Conservation (phyloP, 2,797 vertebrate species). For the Sebastes kiyomatsui region DNA sequence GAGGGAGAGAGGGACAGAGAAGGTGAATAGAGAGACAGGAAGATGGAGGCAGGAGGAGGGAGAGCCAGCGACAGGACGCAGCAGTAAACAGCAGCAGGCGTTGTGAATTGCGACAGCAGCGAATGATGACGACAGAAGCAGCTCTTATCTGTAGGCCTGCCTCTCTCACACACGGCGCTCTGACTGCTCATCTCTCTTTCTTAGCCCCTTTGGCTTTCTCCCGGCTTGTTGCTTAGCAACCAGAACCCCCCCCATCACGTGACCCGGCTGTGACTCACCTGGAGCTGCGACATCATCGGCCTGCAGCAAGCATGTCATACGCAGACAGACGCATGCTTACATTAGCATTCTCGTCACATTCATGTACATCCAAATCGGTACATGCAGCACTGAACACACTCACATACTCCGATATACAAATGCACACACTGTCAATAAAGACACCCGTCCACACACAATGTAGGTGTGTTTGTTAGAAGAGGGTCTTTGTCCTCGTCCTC, state of each 20-base stretch:
- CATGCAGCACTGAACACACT: background rate
- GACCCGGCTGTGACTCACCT: constrained; percentile 88
- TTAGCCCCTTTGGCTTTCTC: constrained; percentile 79
- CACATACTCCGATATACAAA: background rate
- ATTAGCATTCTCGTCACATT: constrained; percentile 4
- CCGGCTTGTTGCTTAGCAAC: constrained; percentile 85
- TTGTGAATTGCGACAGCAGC: constrained; percentile 65
- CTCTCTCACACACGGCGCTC: constrained; percentile 26
- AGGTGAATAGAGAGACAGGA: background rate
- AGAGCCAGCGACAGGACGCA: constrained; percentile 8
- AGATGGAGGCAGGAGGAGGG: background rate
- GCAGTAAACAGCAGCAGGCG: constrained; percentile 45
- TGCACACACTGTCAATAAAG: background rate
- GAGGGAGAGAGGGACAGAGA: background rate
- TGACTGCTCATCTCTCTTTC: constrained; percentile 75
- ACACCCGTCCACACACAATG: background rate
- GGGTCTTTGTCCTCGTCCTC: background rate
- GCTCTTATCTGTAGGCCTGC: constrained; percentile 68
- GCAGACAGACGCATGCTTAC: constrained; percentile 27
- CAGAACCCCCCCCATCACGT: constrained; percentile 68
- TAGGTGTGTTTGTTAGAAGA: background rate
- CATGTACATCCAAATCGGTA: background rate
- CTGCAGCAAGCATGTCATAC: constrained; percentile 65
- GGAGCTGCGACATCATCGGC: constrained; percentile 80
- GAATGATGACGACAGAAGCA: constrained; percentile 74